Conservation (phyloP, 2,888 invertebrate genomes). For the Caenorhabditis sp. region DNA sequence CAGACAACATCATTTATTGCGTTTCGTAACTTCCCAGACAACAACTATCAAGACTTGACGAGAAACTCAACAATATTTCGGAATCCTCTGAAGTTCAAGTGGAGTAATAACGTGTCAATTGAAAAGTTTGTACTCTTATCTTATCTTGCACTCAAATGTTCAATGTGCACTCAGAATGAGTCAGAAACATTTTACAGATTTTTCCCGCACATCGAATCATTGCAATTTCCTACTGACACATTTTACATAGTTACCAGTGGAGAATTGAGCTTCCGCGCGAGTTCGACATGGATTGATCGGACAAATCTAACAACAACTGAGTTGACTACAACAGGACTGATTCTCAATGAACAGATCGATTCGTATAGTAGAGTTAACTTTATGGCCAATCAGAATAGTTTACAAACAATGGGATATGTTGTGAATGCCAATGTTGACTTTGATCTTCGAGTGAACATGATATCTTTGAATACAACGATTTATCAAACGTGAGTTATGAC, state of each 20-base stretch:
- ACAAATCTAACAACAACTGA: constrained; percentile 1
- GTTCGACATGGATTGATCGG: constrained; percentile 2
- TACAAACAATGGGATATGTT: not conserved
- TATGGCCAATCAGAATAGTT: not conserved
- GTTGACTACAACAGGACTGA: constrained; percentile 19
- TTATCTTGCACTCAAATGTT: too few species aligned
- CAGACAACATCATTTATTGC: not conserved
- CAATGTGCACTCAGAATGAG: not conserved
- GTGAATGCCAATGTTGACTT: not conserved
- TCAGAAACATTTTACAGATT: not conserved
- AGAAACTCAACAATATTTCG: not conserved
- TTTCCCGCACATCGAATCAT: constrained; percentile 17
- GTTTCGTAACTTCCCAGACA: constrained; percentile 9
- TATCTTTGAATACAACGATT: constrained; percentile 2
- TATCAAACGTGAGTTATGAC: not conserved
- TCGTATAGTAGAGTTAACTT: constrained; percentile 12
- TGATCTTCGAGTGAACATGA: not conserved
- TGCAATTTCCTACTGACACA: constrained; percentile 15
- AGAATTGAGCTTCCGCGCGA: not conserved
- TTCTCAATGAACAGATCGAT: constrained; percentile 12
- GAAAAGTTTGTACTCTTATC: not conserved
- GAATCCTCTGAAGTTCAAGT: not conserved
- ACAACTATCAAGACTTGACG: constrained; percentile 7
- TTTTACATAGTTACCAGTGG: constrained; percentile 8
- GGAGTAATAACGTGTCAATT: not conserved